Base-by-base conservation (phyloP, 1,140 invertebrate genomes). In the Ooceraea biroi region DNA sequence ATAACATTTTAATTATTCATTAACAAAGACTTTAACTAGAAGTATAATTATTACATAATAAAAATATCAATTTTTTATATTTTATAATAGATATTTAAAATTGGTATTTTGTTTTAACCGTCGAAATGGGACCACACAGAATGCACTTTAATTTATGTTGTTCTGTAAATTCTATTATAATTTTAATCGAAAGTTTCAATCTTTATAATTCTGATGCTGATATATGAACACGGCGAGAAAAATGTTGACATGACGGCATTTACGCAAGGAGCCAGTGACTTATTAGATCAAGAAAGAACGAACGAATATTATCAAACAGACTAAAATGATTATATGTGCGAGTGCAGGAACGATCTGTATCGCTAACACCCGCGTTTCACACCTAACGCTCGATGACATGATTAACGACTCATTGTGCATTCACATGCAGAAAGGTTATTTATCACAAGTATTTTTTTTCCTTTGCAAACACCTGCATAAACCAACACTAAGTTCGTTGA, bases 341-440 rank as follows among this genome's bases (percentile, higher is more conserved):
- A 48, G 3, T 48, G 44, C 44, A 22, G 14, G 11, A 57, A 57
- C 30, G 19, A 72, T 57, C 11, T 72, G 10, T 72, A 80, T 27
- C 58, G 46, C 55, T 36, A 61, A 85, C 68, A 83, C 60, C 19
- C 58, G 61, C 30, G 30, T 72, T 69, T 73, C 44, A 14, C 44
- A 50, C n/a, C 27, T 55, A 36, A 19, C 12, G 17, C 69, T 57
- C 80, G 61, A 84, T 76, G 48, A 19, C 27, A 85, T 52, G 84
- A 85, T 74, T 66, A 68, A 84, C 84, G 61, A 52, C n/a, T 84
- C 61, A 69, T 85, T 85, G 80, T 76, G 63, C 25, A 41, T 11
- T 41, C 14, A 27, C 27, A 71, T 25, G 52, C 19, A 82, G 17
- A 61, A 65, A 30, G 66, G 46, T 58, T 73, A 58, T 58, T 73